phyloP scores from a whole-genome alignment of 2,797 vertebrate species.

The Leptatherina wallacei region DNA sequence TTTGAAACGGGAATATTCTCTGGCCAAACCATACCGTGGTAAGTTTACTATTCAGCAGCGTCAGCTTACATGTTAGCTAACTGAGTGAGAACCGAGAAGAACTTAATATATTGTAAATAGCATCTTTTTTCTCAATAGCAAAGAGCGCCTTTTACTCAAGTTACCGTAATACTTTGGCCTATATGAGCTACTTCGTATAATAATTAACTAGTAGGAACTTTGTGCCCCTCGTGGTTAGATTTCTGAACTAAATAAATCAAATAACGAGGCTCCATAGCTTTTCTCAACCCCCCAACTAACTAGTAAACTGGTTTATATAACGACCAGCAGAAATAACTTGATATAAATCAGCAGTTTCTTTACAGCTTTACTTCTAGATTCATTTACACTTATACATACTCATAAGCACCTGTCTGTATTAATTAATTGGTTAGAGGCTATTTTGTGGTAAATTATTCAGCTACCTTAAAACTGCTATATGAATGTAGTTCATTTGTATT shows the following conservation, averaged over 20 bases:
- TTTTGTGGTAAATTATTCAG: no score
- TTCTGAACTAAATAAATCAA: background rate
- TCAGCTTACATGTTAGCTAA: background rate
- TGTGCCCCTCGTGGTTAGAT: background rate
- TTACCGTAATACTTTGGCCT: background rate
- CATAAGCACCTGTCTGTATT: no score
- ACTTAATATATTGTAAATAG: background rate
- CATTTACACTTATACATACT: no score
- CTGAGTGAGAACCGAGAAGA: background rate
- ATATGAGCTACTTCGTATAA: constrained; percentile 3
- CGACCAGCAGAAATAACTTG: background rate
- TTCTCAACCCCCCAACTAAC: no score
- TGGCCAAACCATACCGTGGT: constrained; percentile 93
- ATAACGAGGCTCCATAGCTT: no score
- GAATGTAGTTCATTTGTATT: no score
- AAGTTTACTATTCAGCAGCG: constrained; percentile 9
- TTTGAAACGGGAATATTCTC: constrained; percentile 91
- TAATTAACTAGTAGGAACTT: constrained; percentile 38
- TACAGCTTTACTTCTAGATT: no score
- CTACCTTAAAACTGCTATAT: no score
- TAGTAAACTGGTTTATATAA: background rate
- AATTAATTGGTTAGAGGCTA: no score
- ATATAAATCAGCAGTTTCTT: no score
- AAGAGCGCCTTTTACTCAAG: background rate
- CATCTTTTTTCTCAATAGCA: no score